phyloP scores from a whole-genome alignment of 1,140 invertebrate genomes.

The Pogonomyrmex barbatus region DNA sequence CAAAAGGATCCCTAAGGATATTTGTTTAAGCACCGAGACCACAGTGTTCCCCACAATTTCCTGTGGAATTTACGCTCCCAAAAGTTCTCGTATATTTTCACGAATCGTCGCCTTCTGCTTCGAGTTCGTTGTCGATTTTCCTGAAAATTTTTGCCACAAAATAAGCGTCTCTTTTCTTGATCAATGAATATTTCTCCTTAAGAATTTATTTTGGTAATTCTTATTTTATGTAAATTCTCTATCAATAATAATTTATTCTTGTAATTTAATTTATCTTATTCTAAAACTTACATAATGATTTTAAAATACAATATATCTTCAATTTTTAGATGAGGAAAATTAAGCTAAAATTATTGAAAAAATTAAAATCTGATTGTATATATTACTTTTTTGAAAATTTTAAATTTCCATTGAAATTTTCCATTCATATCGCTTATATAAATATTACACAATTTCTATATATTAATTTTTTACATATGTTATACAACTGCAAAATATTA shows the following conservation, averaged over 20 bases:
- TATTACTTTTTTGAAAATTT: no score
- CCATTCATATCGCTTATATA: background rate
- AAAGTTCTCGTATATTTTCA: slow-evolving; percentile 21
- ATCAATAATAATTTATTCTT: background rate
- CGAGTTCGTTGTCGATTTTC: background rate
- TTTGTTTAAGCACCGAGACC: slow-evolving; percentile 43
- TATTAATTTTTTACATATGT: no score
- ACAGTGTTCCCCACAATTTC: slow-evolving; percentile 26
- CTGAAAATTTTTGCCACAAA: background rate
- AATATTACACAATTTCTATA: no score
- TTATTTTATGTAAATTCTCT: background rate
- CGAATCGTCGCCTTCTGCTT: background rate
- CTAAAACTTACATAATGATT: background rate
- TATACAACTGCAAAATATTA: no score
- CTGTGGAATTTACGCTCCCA: slow-evolving; percentile 21
- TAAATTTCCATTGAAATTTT: no score
- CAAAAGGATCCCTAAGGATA: slow-evolving; percentile 42
- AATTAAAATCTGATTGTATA: background rate
- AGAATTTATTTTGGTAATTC: slow-evolving; percentile 5
- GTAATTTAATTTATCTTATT: background rate
- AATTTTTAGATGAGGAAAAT: background rate
- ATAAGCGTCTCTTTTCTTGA: background rate
- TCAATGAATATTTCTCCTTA: background rate
- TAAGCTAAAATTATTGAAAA: background rate
- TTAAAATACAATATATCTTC: background rate